Percentiles rank a stretch among this genome's conserved stretches.
These are phyloP conservation scores for Cochlearius cochlearius DNA, from an alignment of 2,113 vertebrate genomes.

Conservation along the genomic window DNA sequence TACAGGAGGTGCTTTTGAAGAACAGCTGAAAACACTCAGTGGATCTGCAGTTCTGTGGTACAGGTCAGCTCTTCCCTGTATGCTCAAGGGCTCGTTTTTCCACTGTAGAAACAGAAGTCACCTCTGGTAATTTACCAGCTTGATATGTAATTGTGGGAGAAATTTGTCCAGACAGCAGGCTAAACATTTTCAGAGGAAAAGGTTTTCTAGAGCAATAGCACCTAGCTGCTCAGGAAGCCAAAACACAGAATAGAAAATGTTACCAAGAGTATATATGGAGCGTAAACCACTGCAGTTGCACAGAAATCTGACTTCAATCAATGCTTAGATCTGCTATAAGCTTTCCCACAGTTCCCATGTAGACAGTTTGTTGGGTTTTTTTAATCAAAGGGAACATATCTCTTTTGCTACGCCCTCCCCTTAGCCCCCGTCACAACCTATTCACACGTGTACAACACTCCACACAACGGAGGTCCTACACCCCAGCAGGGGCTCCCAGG, in stretches of 20 bases:
- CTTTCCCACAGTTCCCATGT: not conserved
- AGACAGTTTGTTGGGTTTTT: not conserved
- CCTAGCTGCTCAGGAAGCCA: not conserved
- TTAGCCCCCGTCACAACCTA: not conserved
- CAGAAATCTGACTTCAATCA: not conserved
- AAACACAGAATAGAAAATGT: not conserved
- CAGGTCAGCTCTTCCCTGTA: not conserved
- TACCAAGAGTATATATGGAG: not conserved
- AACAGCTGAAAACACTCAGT: not conserved
- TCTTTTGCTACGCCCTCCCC: not conserved
- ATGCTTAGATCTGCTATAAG: not conserved
- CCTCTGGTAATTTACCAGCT: not conserved
- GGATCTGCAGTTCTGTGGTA: not conserved
- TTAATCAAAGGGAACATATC: not conserved
- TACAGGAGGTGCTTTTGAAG: not conserved
- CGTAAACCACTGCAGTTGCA: not conserved
- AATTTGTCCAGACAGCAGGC: not conserved
- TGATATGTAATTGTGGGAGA: not conserved
- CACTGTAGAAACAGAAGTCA: not conserved
- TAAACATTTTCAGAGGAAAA: not conserved
- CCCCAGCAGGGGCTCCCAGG: not conserved
- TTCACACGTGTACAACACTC: accelerated
- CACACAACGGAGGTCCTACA: not conserved
- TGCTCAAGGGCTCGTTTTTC: not conserved
- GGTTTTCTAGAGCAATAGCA: not conserved